Evolutionary conservation across 2,888 invertebrate genomes (phyloP), one percentile per base, ranked within the genome.

Genomic region (Herminia tarsipennalis): DNA sequence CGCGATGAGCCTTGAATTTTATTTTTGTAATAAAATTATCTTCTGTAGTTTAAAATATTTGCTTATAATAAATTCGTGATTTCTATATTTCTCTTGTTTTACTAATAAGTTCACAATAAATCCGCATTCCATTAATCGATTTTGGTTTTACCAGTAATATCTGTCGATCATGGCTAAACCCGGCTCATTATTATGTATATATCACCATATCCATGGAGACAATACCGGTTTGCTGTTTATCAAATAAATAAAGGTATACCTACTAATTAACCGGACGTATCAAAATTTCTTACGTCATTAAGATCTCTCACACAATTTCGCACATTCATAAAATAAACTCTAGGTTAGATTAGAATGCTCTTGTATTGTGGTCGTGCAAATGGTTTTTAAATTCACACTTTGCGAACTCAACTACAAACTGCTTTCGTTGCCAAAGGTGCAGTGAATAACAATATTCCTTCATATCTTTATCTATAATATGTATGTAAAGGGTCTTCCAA

Each of bases 91-190:
- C 40, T 29, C 40, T 8, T 32, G 3, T 52, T 36, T 22, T 34
- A 27, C 9, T 9, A 34, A 24, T 16, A 29, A n/a, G 25, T 40
- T 34, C 24, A 44, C 17, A 6, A 29, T 34, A n/a, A 59, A 70
- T 69, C 73, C 74, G 74, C 74, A 74, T 74, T 74, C 73, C 62
- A 59, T 25, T 37, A 13, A 32, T 42, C 40, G 36, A 59, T 39
- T 38, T 56, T 56, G 65, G 65, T 63, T 63, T 66, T 59, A 52
- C 56, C 59, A 14, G 46, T 51, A 36, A 51, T 35, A 44, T 42
- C 37, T 40, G 1, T 40, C 6, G 33, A 18, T 48, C 27, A 36
- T 13, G 32, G 35, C 33, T 39, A 41, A 28, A 35, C 36, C 40
- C 25, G 14, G 9, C 45, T 45, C 42, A 52, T 53, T 40, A 52